Percentiles rank a stretch among this genome's conserved stretches.
Evolutionary conservation across 2,888 invertebrate species (phyloP).

Genomic region (Thalpophila matura): DNA sequence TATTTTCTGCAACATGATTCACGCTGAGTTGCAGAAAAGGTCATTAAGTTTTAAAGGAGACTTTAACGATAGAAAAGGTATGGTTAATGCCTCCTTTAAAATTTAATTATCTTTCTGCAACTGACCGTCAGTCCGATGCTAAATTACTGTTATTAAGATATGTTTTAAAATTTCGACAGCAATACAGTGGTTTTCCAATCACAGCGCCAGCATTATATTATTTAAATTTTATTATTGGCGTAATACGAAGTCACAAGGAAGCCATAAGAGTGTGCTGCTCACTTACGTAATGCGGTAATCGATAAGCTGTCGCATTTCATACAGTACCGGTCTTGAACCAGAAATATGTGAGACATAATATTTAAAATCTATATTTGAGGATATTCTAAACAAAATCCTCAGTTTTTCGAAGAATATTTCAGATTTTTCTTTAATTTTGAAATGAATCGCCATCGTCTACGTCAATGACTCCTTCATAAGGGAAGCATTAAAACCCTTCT

Average conservation of each 20-base stretch:
- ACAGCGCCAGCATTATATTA: neutral
- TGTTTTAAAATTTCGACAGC: conserved; percentile 1
- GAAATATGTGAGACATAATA: neutral
- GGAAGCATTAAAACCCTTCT: conserved; percentile 20
- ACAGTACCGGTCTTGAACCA: conserved; percentile 4
- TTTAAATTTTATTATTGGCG: conserved; percentile 40
- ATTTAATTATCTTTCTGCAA: too few relatives aligned
- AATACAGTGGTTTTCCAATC: neutral
- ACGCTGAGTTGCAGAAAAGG: too few relatives aligned
- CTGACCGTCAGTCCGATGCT: too few relatives aligned
- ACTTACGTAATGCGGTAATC: conserved; percentile 60
- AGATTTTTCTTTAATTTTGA: too few relatives aligned
- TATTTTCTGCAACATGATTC: too few relatives aligned
- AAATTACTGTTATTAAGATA: too few relatives aligned
- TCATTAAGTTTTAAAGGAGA: too few relatives aligned
- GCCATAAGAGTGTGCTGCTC: conserved; percentile 56
- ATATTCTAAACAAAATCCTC: too few relatives aligned
- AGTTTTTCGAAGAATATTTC: too few relatives aligned
- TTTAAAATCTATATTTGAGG: too few relatives aligned
- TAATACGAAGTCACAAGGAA: conserved; percentile 56
- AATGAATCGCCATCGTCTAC: neutral
- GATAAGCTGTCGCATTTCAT: conserved; percentile 48
- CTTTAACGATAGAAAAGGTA: too few relatives aligned
- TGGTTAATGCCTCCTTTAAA: too few relatives aligned
- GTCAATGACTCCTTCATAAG: neutral